Evolutionary conservation across 2,888 invertebrate species (phyloP), one percentile per base, ranked within the genome.

Genomic region (Pheosia gnoma): DNA sequence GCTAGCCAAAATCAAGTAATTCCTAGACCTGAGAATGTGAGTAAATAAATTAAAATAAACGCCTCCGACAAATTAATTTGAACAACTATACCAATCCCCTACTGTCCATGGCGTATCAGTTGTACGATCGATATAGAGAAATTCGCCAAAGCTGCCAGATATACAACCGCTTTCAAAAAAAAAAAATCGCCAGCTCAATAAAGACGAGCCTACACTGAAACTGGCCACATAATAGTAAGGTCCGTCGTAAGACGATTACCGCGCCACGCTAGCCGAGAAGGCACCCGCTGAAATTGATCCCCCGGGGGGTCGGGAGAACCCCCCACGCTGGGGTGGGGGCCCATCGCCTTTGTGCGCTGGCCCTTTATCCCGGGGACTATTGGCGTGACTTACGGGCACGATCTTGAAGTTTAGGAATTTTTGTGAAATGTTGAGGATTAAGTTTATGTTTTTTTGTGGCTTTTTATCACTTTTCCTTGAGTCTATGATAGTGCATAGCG

Each of bases 171-270:
- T 41, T 47, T 36, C 65, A 75, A 38, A 39, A n/a, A 11, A 13
- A 43, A 56, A 41, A 41, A 5, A 56, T 25, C 56, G 3, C 25
- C 3, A 5, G 4, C 11, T 13, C 41, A 38, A 38, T 37, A 56
- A 13, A 38, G 39, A 3, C 25, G 10, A 13, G 41, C 37, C 56
- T 39, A 56, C 41, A 71, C 71, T 66, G 70, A 73, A 77, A 77
- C 77, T 78, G 71, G 73, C 81, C 83, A 80, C 82, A 80, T 80
- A 81, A 81, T 80, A 79, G 80, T 70, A 71, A 78, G 82, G 84
- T 81, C 84, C 83, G 78, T 77, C 72, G 75, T 86, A 87, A 86
- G 86, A 83, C 86, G 87, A 87, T 87, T 87, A 87, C 84, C 78
- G 62, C 74, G 78, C 78, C 81, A 82, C 82, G 81, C 79, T 75